These are phyloP conservation scores for Rhegmatorhina hoffmannsi DNA, from an alignment of 2,113 vertebrate species.

Conservation along the genomic window DNA sequence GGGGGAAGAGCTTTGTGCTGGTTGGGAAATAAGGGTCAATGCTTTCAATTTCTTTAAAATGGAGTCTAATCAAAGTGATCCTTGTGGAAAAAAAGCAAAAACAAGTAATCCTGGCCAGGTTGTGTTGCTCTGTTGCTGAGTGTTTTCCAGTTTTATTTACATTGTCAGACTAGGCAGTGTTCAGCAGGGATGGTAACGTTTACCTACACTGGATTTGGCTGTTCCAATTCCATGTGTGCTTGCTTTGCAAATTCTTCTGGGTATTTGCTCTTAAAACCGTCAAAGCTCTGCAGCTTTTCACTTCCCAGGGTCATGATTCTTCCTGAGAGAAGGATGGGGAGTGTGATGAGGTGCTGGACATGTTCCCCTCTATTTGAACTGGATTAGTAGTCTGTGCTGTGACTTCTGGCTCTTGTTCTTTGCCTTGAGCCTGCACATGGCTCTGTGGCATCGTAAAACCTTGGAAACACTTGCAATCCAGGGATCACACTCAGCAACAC, in stretches of 20 bases:
- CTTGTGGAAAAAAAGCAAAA: fast-evolving
- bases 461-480: neutral
- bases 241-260: constrained; percentile 34
- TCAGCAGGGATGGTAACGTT: neutral
- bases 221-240: constrained; percentile 3
- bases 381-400: neutral
- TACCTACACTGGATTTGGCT: neutral
- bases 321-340: neutral
- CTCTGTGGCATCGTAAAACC: neutral
- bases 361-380: constrained; percentile 14
- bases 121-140: neutral
- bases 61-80: neutral
- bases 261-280: constrained; percentile 29
- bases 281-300: constrained; percentile 34
- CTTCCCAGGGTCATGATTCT: constrained; percentile 10
- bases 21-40: neutral
- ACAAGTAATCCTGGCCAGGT: neutral
- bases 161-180: neutral
- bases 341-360: constrained; percentile 11
- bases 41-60: neutral
- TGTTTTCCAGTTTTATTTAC: neutral
- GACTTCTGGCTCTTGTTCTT: constrained; percentile 11
- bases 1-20: neutral
- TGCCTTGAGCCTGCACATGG: neutral
- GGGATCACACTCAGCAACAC: neutral